These are phyloP conservation scores for Pelochelys cantorii DNA, from an alignment of 2,797 vertebrate species.

Conservation along the genomic window DNA sequence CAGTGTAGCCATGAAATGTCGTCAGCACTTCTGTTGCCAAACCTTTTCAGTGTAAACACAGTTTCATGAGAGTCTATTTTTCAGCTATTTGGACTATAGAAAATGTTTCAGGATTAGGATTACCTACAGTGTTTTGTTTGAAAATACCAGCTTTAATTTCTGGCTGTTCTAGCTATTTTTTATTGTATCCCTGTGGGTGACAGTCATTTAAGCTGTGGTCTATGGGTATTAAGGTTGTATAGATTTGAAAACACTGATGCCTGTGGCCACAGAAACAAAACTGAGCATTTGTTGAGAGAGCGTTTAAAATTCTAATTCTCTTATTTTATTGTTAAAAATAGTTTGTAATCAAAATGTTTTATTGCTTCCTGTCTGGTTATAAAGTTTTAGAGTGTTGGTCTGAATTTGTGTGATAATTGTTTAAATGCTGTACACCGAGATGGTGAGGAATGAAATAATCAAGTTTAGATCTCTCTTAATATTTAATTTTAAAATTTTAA, in stretches of 20 bases:
- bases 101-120: background rate
- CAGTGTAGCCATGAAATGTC: no score
- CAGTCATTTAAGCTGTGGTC: background rate
- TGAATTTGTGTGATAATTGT: background rate
- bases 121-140: background rate
- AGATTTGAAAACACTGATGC: background rate
- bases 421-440: background rate
- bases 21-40: no score
- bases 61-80: background rate
- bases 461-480: background rate
- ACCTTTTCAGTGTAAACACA: no score
- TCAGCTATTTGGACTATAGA: rapidly evolving
- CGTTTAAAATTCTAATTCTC: background rate
- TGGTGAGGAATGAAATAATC: background rate
- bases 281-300: background rate
- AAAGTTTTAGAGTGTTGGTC: background rate
- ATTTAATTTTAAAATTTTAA: no score
- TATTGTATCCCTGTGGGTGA: background rate
- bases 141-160: background rate
- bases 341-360: background rate
- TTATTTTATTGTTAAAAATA: background rate
- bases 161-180: background rate
- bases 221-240: background rate
- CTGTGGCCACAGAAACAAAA: background rate
- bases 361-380: background rate